Evolutionary conservation across 2,797 vertebrate genomes (phyloP).

Genomic region (Menidia menidia): DNA sequence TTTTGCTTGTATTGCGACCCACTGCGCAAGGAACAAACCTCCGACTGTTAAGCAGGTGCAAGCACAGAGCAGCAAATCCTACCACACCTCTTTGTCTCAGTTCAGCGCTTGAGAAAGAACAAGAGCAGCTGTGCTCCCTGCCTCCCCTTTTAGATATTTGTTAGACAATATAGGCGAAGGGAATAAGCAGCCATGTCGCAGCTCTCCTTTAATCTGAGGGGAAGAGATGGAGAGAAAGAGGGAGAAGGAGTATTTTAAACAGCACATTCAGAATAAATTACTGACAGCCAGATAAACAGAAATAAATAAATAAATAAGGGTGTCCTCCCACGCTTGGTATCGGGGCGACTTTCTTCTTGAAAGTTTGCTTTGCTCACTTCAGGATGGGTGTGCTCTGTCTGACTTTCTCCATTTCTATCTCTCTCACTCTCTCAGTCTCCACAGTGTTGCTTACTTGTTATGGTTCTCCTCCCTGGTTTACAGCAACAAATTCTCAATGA

Average conservation of each 20-base stretch:
- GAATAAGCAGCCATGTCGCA: conserved; percentile 58
- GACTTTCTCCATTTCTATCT: conserved; percentile 17
- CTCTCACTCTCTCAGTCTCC: conserved; percentile 26
- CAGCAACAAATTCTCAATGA: conserved; percentile 39
- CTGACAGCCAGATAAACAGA: conserved; percentile 83
- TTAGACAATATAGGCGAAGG: conserved; percentile 64
- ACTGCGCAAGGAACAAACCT: conserved; percentile 59
- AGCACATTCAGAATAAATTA: conserved; percentile 81
- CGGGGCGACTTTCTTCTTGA: conserved; percentile 81
- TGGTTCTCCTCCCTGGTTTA: conserved; percentile 43
- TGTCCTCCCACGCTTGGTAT: conserved; percentile 81
- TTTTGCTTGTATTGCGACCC: conserved; percentile 42
- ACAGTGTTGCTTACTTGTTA: conserved; percentile 36
- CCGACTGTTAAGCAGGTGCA: conserved; percentile 69
- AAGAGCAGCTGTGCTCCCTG: conserved; percentile 52
- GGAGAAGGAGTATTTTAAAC: conserved; percentile 76
- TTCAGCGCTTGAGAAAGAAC: conserved; percentile 63
- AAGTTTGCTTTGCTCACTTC: conserved; percentile 83
- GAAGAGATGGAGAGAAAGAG: conserved; percentile 57
- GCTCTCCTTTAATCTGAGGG: conserved; percentile 66
- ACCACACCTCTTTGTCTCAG: conserved; percentile 69
- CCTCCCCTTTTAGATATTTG: conserved; percentile 69
- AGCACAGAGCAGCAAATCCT: conserved; percentile 61
- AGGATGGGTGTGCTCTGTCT: conserved; percentile 59
- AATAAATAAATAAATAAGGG: conserved; percentile 86